phyloP scores from a whole-genome alignment of 2,888 invertebrate genomes.

The Diachrysia chrysitis region DNA sequence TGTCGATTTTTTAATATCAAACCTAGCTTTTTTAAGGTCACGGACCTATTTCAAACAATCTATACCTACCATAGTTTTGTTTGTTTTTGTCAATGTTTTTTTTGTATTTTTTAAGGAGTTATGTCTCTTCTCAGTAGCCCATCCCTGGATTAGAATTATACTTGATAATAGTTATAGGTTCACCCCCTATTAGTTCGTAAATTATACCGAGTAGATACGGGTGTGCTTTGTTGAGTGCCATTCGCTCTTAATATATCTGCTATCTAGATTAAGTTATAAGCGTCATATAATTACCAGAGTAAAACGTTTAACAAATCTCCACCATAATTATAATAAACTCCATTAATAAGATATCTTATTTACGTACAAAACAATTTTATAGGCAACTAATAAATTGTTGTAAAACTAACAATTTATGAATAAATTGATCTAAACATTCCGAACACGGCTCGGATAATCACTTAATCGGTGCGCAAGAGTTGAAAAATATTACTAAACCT shows the following conservation, averaged over 20 bases:
- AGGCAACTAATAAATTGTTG: slow-evolving; percentile 47
- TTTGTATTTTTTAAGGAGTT: too few relatives aligned
- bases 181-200: too few relatives aligned
- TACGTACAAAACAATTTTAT: slow-evolving; percentile 33
- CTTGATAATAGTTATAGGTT: too few relatives aligned
- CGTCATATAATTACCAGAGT: neutral
- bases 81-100: too few relatives aligned
- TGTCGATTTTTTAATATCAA: neutral
- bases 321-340: neutral
- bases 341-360: slow-evolving; percentile 11
- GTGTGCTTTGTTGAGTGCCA: neutral
- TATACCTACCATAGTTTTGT: too few relatives aligned
- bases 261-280: neutral
- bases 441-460: slow-evolving; percentile 48
- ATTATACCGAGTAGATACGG: neutral
- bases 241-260: neutral
- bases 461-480: slow-evolving; percentile 56
- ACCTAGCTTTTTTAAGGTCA: too few relatives aligned
- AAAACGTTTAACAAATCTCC: neutral
- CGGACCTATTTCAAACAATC: too few relatives aligned
- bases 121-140: too few relatives aligned
- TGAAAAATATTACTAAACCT: slow-evolving; percentile 46
- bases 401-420: slow-evolving; percentile 52
- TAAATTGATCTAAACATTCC: slow-evolving; percentile 56
- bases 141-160: too few relatives aligned